Base-by-base conservation (phyloP, 2,797 vertebrate genomes). In the Gymnothorax javanicus region DNA sequence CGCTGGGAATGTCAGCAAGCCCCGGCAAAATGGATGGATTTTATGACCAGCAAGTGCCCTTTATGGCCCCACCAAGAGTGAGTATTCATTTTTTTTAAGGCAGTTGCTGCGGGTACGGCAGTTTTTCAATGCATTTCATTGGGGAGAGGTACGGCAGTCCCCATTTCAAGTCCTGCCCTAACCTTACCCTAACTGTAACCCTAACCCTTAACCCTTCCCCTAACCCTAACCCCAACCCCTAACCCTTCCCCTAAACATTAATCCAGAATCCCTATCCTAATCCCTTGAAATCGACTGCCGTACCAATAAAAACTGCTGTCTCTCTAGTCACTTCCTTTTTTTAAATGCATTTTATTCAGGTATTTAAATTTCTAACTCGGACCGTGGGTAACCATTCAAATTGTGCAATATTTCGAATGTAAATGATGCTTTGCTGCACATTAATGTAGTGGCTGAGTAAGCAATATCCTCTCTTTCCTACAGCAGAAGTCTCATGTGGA, bases 11-110 rank as follows among this genome's bases (percentile, higher is more conserved):
- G 87, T 93, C 69, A 88, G 81, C 73, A 91, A 92, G 91, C 86
- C 90, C 92, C 93, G 92, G 91, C 95, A 95, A 94, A 94, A 99
- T 99, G 98, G 98, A 99, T 85, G 96, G 97, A 92, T 99, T 99
- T 97, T 99, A 98, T 85, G 98, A 99, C 94, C 97, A 99, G 95
- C 98, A 98, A 95, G 98, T 99, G 92, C 98, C 98, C 89, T 98
- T 98, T 94, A 96, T 98, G 96, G 96, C 96, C 90, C 96, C 97
- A 90, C 90, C 95, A 87, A 97, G 95, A 92, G 97, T 99, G 96
- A 97, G 98, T 97, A 91, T 88, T 7, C 86, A 56, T 25, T 56
- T 11, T 43, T 43, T 73, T 79, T 9, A 79, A 79, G n/a, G n/a
- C n/a, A n/a, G n/a, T n/a, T n/a, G n/a, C n/a, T n/a, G n/a, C n/a